Conservation (phyloP, 2,888 invertebrate genomes). For the Sclerodermus sp. region DNA sequence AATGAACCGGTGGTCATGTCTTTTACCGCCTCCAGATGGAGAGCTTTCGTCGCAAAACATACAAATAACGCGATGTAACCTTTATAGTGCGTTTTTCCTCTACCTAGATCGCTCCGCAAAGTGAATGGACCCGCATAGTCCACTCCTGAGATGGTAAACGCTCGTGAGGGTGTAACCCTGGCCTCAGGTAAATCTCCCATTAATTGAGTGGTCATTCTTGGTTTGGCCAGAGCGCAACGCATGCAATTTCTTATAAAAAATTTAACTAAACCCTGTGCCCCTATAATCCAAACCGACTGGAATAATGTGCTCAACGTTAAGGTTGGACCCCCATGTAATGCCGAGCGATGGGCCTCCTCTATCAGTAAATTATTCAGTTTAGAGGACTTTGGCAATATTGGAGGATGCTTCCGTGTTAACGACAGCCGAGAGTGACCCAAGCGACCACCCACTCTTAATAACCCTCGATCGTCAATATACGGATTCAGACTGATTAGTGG, state of each 20-base stretch:
- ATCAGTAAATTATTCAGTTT: neutral
- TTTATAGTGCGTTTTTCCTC: conserved; percentile 6
- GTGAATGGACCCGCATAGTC: conserved; percentile 19
- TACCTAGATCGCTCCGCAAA: conserved; percentile 10
- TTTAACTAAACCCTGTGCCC: neutral
- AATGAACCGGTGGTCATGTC: conserved; percentile 4
- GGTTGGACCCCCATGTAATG: neutral
- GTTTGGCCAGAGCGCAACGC: neutral
- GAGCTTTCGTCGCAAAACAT: conserved; percentile 4
- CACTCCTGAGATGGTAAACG: conserved; percentile 11
- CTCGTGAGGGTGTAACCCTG: neutral
- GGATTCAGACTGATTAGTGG: neutral
- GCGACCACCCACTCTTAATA: conserved; percentile 1
- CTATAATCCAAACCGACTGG: neutral
- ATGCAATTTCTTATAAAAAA: neutral
- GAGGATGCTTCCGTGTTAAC: neutral
- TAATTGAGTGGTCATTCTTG: neutral
- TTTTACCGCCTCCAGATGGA: conserved; percentile 5
- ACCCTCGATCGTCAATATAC: neutral
- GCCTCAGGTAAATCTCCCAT: conserved; percentile 1
- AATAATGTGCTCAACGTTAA: neutral
- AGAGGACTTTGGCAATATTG: neutral
- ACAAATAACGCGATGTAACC: conserved; percentile 14
- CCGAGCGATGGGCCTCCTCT: neutral
- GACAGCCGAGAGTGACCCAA: neutral